phyloP scores from a whole-genome alignment of 2,113 vertebrate species.

The Herpailurus yagouaroundi region DNA sequence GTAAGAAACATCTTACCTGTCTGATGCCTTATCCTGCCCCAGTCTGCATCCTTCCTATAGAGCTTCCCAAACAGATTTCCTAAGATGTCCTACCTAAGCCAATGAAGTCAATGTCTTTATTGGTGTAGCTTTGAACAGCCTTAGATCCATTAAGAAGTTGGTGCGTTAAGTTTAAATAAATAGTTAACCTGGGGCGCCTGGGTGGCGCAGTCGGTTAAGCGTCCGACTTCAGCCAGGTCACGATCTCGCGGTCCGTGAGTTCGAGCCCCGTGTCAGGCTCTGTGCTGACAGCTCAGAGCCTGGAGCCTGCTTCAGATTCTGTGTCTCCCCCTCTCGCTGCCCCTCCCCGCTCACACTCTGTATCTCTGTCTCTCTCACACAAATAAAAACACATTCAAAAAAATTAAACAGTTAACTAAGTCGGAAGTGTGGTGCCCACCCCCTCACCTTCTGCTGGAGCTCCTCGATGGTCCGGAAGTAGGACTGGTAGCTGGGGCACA shows the following conservation, averaged over 20 bases:
- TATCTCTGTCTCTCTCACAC: too few species aligned
- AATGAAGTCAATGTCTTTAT: background rate
- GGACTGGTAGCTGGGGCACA: slow-evolving; percentile 65
- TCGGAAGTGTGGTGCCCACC: rapidly evolving
- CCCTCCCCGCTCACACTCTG: too few species aligned
- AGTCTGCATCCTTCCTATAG: background rate
- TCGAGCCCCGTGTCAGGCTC: too few species aligned
- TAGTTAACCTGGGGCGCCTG: background rate
- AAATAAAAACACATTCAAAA: too few species aligned
- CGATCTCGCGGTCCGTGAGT: too few species aligned
- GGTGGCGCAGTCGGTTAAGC: too few species aligned
- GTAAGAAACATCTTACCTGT: background rate
- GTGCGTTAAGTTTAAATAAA: background rate
- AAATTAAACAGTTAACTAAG: background rate
- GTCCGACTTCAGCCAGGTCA: too few species aligned
- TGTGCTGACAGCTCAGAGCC: too few species aligned
- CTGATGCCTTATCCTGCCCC: background rate
- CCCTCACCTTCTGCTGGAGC: slow-evolving; percentile 81
- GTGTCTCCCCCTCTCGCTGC: too few species aligned
- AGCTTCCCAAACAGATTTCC: background rate
- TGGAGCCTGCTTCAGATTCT: too few species aligned
- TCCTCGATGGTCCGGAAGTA: slow-evolving; percentile 77
- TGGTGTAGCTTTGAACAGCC: background rate
- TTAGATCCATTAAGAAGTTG: background rate
- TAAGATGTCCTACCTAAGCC: background rate